Evolutionary conservation across 2,113 vertebrate species (phyloP).

Genomic region (Hiodon alosoides): DNA sequence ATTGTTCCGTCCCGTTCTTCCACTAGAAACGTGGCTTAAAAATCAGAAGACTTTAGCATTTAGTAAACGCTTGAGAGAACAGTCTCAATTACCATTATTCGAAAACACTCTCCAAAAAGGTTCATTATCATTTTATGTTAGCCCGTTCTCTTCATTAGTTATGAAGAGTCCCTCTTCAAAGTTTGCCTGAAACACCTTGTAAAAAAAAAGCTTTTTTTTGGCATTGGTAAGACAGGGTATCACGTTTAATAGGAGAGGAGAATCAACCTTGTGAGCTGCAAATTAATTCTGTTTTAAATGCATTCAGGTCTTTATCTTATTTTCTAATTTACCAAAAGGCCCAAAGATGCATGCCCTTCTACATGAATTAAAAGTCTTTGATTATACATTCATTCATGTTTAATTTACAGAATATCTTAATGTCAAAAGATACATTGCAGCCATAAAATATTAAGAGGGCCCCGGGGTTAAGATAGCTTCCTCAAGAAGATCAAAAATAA

Average conservation of each 20-base stretch:
- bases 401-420: slow-evolving; percentile 59
- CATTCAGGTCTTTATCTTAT: slow-evolving; percentile 36
- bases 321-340: slow-evolving; percentile 44
- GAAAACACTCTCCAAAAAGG: not conserved
- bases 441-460: slow-evolving; percentile 59
- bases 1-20: no score
- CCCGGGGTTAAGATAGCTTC: slow-evolving; percentile 43
- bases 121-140: not conserved
- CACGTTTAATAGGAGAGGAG: slow-evolving; percentile 19
- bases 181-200: not conserved
- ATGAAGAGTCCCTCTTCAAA: not conserved
- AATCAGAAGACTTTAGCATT: no score
- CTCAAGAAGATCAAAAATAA: slow-evolving; percentile 51
- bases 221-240: not conserved
- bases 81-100: no score
- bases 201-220: no score
- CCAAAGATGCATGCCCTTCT: slow-evolving; percentile 37
- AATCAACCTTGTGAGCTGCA: slow-evolving; percentile 6
- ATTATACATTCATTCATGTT: slow-evolving; percentile 58
- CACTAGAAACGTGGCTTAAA: no score
- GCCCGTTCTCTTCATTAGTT: not conserved
- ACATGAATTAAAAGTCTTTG: slow-evolving; percentile 50
- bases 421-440: slow-evolving; percentile 58
- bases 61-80: no score
- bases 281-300: slow-evolving; percentile 30